These are phyloP conservation scores for Alentia gelatinosa DNA, from an alignment of 2,888 invertebrate genomes.

Conservation along the genomic window DNA sequence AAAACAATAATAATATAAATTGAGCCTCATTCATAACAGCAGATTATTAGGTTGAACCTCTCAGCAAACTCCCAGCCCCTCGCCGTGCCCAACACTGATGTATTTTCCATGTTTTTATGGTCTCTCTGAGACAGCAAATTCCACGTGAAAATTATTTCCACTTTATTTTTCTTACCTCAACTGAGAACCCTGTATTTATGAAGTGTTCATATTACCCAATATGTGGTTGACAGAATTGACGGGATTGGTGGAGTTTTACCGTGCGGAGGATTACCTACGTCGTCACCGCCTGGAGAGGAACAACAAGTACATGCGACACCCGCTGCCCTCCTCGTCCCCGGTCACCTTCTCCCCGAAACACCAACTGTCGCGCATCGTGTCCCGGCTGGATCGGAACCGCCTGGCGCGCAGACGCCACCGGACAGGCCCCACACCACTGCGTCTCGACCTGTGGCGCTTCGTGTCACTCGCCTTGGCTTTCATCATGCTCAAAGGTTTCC, in stretches of 20 bases:
- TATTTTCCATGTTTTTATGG: too few species aligned
- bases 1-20: too few species aligned
- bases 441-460: constrained; percentile 32
- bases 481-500: not conserved
- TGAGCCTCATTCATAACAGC: too few species aligned
- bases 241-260: constrained; percentile 2
- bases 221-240: not conserved
- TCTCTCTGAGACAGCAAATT: too few species aligned
- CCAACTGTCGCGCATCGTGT: not conserved
- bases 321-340: constrained; percentile 33
- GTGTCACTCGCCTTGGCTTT: constrained; percentile 13
- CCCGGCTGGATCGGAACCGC: not conserved
- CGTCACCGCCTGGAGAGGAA: constrained; percentile 12
- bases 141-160: too few species aligned
- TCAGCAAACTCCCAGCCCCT: too few species aligned
- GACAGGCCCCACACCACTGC: not conserved
- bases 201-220: not conserved
- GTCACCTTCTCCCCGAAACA: not conserved
- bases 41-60: too few species aligned
- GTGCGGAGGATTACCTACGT: constrained; percentile 14
- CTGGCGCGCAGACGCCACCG: not conserved
- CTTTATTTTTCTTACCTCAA: too few species aligned
- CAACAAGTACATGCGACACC: constrained; percentile 47
- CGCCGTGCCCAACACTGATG: too few species aligned
- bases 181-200: not conserved